Conservation (phyloP, 2,113 vertebrate species). For the Aythya baeri region DNA sequence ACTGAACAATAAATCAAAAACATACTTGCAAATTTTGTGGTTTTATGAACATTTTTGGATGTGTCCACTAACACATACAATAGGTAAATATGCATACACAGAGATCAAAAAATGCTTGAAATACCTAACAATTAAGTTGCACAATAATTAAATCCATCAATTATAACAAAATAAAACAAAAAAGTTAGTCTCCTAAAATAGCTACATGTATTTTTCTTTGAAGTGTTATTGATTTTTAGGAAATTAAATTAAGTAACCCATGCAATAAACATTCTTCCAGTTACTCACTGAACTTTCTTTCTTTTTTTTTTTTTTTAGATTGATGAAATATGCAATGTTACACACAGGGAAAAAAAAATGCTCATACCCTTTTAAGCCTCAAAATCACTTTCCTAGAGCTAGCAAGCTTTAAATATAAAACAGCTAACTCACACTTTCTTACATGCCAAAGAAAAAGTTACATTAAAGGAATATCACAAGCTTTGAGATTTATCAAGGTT, state of each 20-base stretch:
- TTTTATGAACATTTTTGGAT: background rate
- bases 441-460: slow-evolving; percentile 61
- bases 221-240: slow-evolving; percentile 47
- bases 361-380: background rate
- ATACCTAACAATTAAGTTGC: background rate
- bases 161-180: background rate
- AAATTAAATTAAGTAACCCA: slow-evolving; percentile 25
- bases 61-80: background rate
- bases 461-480: slow-evolving; percentile 37
- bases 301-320: background rate
- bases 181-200: background rate
- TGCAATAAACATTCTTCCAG: slow-evolving; percentile 8
- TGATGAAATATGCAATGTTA: slow-evolving; percentile 9
- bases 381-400: background rate
- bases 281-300: slow-evolving; percentile 26
- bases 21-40: background rate
- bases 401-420: slow-evolving; percentile 29
- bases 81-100: background rate
- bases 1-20: background rate
- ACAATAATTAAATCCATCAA: background rate
- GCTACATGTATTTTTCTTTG: slow-evolving; percentile 7
- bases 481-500: slow-evolving; percentile 13
- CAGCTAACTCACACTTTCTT: slow-evolving; percentile 30
- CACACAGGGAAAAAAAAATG: background rate
- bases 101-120: background rate